A percentile compares a stretch with the other conserved stretches of the same genome.
phyloP scores from a whole-genome alignment of 1,140 invertebrate species.

The Drosophila takahashii region DNA sequence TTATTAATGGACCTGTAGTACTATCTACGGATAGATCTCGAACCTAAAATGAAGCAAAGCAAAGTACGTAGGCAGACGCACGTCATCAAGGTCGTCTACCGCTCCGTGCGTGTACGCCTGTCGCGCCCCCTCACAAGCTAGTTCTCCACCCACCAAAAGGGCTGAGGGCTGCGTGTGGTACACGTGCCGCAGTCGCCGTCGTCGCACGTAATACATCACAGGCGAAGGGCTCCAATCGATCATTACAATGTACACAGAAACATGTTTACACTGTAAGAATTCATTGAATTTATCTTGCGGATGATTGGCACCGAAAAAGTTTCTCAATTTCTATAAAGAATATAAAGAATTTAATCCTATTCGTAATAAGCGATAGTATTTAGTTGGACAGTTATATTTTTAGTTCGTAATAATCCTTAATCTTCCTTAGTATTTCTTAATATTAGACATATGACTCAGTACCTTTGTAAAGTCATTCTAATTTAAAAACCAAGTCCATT shows the following conservation, averaged over 20 bases:
- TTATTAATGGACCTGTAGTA: not conserved
- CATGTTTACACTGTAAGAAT: not conserved
- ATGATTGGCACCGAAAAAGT: too few species aligned
- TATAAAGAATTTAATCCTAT: too few species aligned
- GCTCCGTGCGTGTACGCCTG: constrained; percentile 45
- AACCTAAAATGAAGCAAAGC: constrained; percentile 7
- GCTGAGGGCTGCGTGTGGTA: constrained; percentile 39
- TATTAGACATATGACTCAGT: too few species aligned
- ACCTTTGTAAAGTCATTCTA: too few species aligned
- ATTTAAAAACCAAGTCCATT: too few species aligned
- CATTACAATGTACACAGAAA: constrained; percentile 14
- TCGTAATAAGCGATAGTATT: too few species aligned
- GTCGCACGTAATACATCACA: constrained; percentile 63
- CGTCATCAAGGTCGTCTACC: constrained; percentile 55
- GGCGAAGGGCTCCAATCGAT: constrained; percentile 30
- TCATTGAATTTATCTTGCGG: not conserved
- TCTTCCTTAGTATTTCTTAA: too few species aligned
- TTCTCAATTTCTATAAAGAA: too few species aligned
- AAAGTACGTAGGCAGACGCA: constrained; percentile 29
- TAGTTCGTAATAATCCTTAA: too few species aligned
- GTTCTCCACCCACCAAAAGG: constrained; percentile 9
- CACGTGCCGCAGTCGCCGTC: constrained; percentile 53
- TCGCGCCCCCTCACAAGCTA: constrained; percentile 19
- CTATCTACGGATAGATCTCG: constrained; percentile 13
- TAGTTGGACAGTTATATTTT: too few species aligned